Base-by-base conservation (phyloP, 2,888 invertebrate genomes). In the Ichneumoninae sp. region DNA sequence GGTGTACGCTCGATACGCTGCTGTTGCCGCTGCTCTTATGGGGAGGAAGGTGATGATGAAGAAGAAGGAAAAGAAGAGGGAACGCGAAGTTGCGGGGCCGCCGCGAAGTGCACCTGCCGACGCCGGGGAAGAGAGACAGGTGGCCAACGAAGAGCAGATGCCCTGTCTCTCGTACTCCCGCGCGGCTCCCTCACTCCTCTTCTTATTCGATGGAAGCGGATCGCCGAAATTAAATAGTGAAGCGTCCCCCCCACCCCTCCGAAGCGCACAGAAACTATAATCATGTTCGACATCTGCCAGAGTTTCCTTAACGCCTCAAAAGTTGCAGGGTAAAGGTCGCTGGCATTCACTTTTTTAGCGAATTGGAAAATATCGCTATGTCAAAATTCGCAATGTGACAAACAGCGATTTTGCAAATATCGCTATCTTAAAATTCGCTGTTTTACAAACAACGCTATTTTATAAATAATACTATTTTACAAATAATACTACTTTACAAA, bases 21-120 rank as follows among this genome's bases (percentile, higher is more conserved):
- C 68, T 78, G 74, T 81, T 77, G 73, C 26, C 78, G 63, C 54
- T 70, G 66, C 26, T 70, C 66, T 73, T 76, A 60, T 22, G 33
- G 36, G 16, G 68, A 54, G 57, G 19, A 50, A 30, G 40, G 16
- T 7, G 33, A 6, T 36, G 74, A 60, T 30, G 30, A 1, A 26
- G 33, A 52, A 73, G 50, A 16, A n/a, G 33, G 33, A 1, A 33
- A 7, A 33, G 33, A 33, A 33, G 16, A 70, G 33, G 65, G 50
- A 65, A n/a, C 10, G 47, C 22, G 63, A 68, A 57, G 74, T 66
- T 40, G 16, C 83, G 88, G 87, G 88, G 83, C 81, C 83, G 85
- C 87, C 87, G 88, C 92, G 91, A 88, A 89, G 87, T 86, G 89
- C 92, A 92, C 91, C 92, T 93, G 92, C 91, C 91, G 92, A 68